A percentile compares a stretch with the other conserved stretches of the same genome.
Evolutionary conservation across 1,140 invertebrate genomes (phyloP).

Genomic region (Globodera rostochiensis): DNA sequence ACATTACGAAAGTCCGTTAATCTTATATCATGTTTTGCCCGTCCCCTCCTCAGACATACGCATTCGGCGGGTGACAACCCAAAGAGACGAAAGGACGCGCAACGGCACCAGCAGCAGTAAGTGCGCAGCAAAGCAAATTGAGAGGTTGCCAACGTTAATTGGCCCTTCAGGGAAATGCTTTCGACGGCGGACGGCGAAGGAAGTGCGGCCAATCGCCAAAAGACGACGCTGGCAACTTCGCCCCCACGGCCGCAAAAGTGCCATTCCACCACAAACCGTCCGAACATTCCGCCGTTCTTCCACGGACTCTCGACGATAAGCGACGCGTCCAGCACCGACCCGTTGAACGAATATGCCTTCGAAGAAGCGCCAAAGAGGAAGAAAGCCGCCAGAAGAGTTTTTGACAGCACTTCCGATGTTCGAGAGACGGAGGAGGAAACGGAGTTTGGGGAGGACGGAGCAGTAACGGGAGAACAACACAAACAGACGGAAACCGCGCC

Average conservation of each 20-base stretch:
- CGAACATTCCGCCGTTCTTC: neutral
- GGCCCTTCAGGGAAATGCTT: neutral
- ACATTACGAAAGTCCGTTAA: neutral
- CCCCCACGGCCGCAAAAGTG: neutral
- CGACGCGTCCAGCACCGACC: slow-evolving; percentile 12
- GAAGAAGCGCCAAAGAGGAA: neutral
- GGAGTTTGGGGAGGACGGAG: neutral
- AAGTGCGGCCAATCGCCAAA: neutral
- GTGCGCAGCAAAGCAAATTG: too few species aligned
- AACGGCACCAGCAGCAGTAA: neutral
- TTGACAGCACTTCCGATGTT: neutral
- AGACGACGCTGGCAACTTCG: neutral
- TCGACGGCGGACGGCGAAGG: neutral
- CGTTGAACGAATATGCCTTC: slow-evolving; percentile 12
- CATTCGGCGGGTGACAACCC: neutral
- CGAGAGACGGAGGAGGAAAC: neutral
- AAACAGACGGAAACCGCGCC: neutral
- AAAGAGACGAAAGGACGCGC: neutral
- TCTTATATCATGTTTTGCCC: neutral
- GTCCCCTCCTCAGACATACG: neutral
- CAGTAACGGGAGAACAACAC: neutral
- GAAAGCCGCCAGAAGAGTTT: neutral
- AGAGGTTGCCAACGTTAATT: too few species aligned
- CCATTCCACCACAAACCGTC: neutral
- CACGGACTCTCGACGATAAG: neutral